Conservation (phyloP, 1,140 invertebrate species). For the Zaprionus kolodkinae region DNA sequence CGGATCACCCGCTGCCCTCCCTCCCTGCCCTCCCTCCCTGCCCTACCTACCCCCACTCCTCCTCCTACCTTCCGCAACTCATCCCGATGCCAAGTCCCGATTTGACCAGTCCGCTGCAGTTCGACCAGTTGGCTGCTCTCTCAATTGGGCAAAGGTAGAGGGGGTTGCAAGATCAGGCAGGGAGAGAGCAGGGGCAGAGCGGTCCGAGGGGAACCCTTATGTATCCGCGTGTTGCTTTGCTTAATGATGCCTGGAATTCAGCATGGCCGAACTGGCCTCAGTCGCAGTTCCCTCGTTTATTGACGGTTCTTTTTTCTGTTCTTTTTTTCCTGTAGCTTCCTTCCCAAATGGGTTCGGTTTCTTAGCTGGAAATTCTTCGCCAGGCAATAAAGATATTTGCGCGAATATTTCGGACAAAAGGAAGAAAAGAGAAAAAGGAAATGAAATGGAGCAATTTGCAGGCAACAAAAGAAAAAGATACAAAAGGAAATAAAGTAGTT, state of each 20-base stretch:
- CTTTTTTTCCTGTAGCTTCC: constrained; percentile 13
- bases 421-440: constrained; percentile 9
- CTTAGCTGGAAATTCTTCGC: constrained; percentile 33
- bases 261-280: constrained; percentile 68
- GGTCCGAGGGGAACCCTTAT: constrained; percentile 53
- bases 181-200: neutral
- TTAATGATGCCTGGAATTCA: constrained; percentile 81
- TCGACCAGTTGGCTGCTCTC: constrained; percentile 58
- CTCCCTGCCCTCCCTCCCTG: neutral
- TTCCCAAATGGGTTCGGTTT: constrained; percentile 1
- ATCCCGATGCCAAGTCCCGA: constrained; percentile 24
- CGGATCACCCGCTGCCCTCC: neutral
- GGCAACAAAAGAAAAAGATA: neutral
- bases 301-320: constrained; percentile 30
- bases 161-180: neutral
- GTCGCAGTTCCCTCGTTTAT: constrained; percentile 45
- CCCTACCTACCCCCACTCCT: neutral
- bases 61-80: neutral
- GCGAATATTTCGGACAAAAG: constrained; percentile 43
- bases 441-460: constrained; percentile 76
- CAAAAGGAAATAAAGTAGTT: constrained; percentile 19
- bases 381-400: constrained; percentile 81
- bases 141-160: constrained; percentile 24
- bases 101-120: constrained; percentile 42
- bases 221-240: constrained; percentile 64